Evolutionary conservation across 1,140 invertebrate genomes (phyloP).

Genomic region (Idris sp.): DNA sequence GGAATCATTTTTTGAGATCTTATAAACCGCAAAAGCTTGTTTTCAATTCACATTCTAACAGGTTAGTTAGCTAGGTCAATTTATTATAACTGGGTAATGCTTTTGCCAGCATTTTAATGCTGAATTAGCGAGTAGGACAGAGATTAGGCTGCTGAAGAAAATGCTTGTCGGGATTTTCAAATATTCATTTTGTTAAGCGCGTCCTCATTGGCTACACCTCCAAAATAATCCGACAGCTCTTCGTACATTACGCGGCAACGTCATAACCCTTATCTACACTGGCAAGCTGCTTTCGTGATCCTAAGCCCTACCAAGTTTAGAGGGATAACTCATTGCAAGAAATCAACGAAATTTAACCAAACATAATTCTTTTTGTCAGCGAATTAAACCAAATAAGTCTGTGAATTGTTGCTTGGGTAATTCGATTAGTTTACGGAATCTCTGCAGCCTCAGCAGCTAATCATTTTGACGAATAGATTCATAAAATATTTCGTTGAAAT

Average conservation of each 20-base stretch:
- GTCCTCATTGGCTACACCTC: constrained; percentile 23
- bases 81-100: not conserved
- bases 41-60: not conserved
- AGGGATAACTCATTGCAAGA: constrained; percentile 45
- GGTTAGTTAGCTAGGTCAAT: constrained; percentile 1
- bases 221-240: constrained; percentile 41
- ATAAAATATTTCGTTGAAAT: too few species aligned
- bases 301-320: constrained; percentile 45
- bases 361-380: not conserved
- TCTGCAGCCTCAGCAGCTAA: too few species aligned
- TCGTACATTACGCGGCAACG: constrained; percentile 41
- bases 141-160: constrained; percentile 53
- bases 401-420: too few species aligned
- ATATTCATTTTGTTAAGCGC: constrained; percentile 50
- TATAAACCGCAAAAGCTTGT: too few species aligned
- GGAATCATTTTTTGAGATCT: too few species aligned
- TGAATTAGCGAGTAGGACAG: constrained; percentile 51
- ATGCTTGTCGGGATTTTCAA: constrained; percentile 53
- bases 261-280: constrained; percentile 55
- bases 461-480: too few species aligned
- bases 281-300: constrained; percentile 45
- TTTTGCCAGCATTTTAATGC: constrained; percentile 27
- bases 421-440: too few species aligned
- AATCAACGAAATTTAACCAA: constrained; percentile 42
- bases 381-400: too few species aligned